Evolutionary conservation across 37 sponge, comb jelly and placozoan species (phyloP).

Genomic region (Chondrilla cf. caribensis): DNA sequence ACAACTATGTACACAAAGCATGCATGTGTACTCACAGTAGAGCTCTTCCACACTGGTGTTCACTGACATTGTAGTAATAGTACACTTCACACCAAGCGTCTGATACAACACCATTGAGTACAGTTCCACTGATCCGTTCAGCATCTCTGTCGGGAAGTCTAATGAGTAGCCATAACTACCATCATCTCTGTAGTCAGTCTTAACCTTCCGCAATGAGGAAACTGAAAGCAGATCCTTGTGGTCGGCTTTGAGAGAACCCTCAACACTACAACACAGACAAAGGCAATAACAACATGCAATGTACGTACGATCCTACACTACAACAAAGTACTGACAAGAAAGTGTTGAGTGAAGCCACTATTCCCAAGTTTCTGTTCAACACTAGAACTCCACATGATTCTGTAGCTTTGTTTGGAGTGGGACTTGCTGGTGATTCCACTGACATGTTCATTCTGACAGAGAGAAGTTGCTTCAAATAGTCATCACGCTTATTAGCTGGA

Average conservation of each 20-base stretch:
- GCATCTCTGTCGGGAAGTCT: neutral
- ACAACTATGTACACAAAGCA: too few species aligned
- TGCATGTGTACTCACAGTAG: neutral
- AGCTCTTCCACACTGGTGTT: constrained; percentile 12
- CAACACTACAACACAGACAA: neutral
- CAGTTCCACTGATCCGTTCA: constrained; percentile 2
- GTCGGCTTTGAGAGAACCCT: neutral
- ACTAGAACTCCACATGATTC: constrained; percentile 1
- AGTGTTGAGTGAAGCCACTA: neutral
- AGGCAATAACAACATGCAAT: neutral
- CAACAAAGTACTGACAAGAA: neutral
- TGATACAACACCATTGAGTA: neutral
- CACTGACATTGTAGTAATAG: neutral
- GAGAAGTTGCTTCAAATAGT: constrained; percentile 1
- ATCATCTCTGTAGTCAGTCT: neutral
- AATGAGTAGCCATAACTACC: neutral
- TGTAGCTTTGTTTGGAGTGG: neutral
- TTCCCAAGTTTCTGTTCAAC: neutral
- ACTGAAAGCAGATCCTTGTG: neutral
- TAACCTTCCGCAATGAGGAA: neutral
- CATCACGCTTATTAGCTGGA: too few species aligned
- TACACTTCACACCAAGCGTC: neutral
- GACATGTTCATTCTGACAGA: neutral
- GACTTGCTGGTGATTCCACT: neutral
- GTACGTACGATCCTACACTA: neutral